Evolutionary conservation across 1,140 invertebrate genomes (phyloP).

Genomic region (Pachypeltis micranthus): DNA sequence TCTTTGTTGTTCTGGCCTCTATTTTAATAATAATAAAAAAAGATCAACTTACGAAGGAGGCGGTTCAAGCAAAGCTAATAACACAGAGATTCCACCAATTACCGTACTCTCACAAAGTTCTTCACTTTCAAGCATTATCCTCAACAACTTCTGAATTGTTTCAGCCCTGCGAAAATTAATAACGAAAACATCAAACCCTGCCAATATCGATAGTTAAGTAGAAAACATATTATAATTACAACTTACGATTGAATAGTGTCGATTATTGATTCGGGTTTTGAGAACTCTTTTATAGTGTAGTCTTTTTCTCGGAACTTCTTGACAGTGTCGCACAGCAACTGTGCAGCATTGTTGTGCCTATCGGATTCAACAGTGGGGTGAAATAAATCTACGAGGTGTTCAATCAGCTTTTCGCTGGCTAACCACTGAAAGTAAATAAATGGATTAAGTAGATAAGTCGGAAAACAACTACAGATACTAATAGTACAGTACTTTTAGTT

Average conservation of each 20-base stretch:
- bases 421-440: slow-evolving; percentile 63
- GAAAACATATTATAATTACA: slow-evolving; percentile 32
- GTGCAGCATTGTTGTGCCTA: slow-evolving; percentile 67
- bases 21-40: no score
- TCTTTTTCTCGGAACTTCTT: slow-evolving; percentile 49
- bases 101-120: slow-evolving; percentile 59
- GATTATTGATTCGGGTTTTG: slow-evolving; percentile 51
- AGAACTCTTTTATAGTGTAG: slow-evolving; percentile 38
- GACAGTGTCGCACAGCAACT: slow-evolving; percentile 72
- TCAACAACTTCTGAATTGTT: slow-evolving; percentile 50
- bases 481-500: no score
- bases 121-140: slow-evolving; percentile 51
- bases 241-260: slow-evolving; percentile 58
- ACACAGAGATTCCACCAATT: slow-evolving; percentile 63
- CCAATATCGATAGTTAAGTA: neutral
- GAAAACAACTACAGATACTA: neutral
- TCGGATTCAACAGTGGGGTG: slow-evolving; percentile 58
- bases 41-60: slow-evolving; percentile 34
- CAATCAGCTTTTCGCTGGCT: slow-evolving; percentile 71
- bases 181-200: slow-evolving; percentile 21
- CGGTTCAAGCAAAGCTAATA: slow-evolving; percentile 53
- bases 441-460: neutral
- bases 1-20: no score
- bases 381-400: slow-evolving; percentile 67
- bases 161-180: slow-evolving; percentile 42